Evolutionary conservation across 1,140 invertebrate species (phyloP).

Genomic region (Aphelinus atriplicis): DNA sequence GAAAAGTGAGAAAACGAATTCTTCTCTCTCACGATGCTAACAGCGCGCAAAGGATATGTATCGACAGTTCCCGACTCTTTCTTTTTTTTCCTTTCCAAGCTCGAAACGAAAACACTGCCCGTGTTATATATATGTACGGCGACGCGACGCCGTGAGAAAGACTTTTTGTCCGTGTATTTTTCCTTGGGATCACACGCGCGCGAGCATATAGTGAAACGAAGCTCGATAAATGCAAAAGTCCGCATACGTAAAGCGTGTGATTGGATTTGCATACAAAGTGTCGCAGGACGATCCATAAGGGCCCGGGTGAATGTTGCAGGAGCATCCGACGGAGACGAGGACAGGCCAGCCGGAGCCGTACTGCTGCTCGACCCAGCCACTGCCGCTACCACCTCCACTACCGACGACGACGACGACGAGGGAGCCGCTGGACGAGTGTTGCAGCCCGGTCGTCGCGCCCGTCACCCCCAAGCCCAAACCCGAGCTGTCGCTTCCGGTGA

Average conservation of each 20-base stretch:
- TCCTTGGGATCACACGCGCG: too few relatives aligned
- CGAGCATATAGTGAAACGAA: too few relatives aligned
- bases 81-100: background rate
- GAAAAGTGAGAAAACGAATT: slow-evolving; percentile 5
- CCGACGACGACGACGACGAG: background rate
- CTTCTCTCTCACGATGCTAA: slow-evolving; percentile 16
- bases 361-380: background rate
- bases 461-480: slow-evolving; percentile 37
- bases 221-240: too few relatives aligned
- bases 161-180: too few relatives aligned
- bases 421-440: background rate
- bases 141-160: too few relatives aligned
- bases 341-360: background rate
- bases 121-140: too few relatives aligned
- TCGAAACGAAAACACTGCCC: too few relatives aligned
- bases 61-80: slow-evolving; percentile 7
- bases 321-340: background rate
- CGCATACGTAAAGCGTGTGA: too few relatives aligned
- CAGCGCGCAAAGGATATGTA: background rate
- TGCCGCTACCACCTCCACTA: background rate
- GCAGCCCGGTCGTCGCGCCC: background rate
- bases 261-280: too few relatives aligned
- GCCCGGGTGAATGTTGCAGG: too few relatives aligned
- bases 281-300: too few relatives aligned
- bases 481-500: slow-evolving; percentile 52